Evolutionary conservation across 2,113 vertebrate genomes (phyloP).

Genomic region (Strix uralensis): DNA sequence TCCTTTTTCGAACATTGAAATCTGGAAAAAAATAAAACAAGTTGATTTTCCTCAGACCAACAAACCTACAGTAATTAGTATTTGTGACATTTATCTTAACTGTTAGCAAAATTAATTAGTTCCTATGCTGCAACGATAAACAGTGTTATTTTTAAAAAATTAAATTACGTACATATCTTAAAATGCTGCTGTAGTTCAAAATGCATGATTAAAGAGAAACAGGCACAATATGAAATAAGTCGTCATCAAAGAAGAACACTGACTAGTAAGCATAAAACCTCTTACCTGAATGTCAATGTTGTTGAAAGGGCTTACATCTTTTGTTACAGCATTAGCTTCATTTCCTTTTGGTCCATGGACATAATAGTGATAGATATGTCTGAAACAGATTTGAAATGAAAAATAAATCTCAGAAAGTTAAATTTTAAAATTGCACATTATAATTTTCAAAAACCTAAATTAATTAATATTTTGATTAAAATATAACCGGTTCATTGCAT

Average conservation of each 20-base stretch:
- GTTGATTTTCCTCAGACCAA: background rate
- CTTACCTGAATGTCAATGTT: conserved; percentile 88
- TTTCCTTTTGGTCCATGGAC: conserved; percentile 90
- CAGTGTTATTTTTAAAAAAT: background rate
- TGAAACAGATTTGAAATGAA: conserved; percentile 61
- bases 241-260: background rate
- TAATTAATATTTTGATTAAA: background rate
- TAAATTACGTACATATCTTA: background rate
- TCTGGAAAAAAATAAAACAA: conserved; percentile 73
- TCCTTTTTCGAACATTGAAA: conserved; percentile 84
- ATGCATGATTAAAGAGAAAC: background rate
- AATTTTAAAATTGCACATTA: background rate
- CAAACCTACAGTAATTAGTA: background rate
- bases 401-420: background rate
- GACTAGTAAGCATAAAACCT: background rate
- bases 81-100: background rate
- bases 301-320: conserved; percentile 39
- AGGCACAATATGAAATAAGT: background rate
- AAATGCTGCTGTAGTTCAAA: background rate
- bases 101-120: background rate
- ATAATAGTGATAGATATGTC: conserved; percentile 96
- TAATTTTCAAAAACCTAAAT: background rate
- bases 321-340: conserved; percentile 14
- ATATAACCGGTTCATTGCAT: background rate
- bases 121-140: background rate